Base-by-base conservation (phyloP, 2,113 vertebrate genomes). In the Peromyscus californicus region DNA sequence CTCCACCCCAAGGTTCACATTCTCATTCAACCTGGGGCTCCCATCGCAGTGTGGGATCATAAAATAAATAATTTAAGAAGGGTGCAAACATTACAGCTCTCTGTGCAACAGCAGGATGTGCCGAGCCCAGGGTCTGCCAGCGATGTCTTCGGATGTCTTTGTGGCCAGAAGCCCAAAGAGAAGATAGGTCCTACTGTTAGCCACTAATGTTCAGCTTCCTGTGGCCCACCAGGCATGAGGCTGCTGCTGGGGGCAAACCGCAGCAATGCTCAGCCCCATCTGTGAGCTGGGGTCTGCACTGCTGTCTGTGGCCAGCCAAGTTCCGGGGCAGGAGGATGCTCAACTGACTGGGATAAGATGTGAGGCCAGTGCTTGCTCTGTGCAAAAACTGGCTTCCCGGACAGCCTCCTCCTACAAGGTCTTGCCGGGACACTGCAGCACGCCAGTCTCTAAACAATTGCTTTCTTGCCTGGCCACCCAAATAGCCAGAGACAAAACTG, bases 11-110 rank as follows among this genome's bases (percentile, higher is more conserved):
- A n/a, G 19, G 3, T 5, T 54, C 94, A 76, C 76, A 21, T 59
- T 82, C 86, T 31, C 63, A 83, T 80, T 88, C 94, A 51, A 6
- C 76, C 5, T 10, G 74, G 74, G 42, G 57, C 6, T 78, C 29
- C 85, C 59, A 6, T 39, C 10, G 19, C 26, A n/a, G 59, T 39
- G n/a, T n/a, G 39, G 61, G 39, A 61, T 67, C 59, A 85, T n/a
- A 80, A 88, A 93, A 78, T 74, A 95, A 96, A 80, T 67, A 85
- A 97, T 74, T 67, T 76, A 92, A 93, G 90, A 86, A 91, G 51
- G 75, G n/a, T n/a, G 59, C 63, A 51, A 91, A 95, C 97, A 92
- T 90, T 72, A n/a, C 6, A 39, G 89, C 69, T 67, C 72, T 54
- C 63, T 83, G 91, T 88, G 93, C 82, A 82, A 5, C 39, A 51